phyloP scores from a whole-genome alignment of 2,888 invertebrate genomes.

The Eulithis prunata region DNA sequence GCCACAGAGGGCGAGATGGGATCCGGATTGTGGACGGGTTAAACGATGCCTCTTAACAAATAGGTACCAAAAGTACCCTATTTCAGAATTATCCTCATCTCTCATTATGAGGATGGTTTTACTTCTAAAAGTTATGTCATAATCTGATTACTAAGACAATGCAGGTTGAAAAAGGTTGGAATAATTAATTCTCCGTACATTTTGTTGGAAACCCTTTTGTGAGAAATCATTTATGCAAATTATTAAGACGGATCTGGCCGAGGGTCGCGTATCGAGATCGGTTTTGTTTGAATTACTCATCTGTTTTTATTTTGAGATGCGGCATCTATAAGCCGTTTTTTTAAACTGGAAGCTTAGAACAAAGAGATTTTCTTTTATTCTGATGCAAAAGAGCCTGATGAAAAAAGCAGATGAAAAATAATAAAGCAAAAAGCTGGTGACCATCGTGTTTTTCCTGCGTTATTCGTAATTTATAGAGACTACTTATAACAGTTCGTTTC shows the following conservation, averaged over 20 bases:
- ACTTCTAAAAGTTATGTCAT: slow-evolving; percentile 47
- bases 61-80: slow-evolving; percentile 13
- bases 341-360: slow-evolving; percentile 30
- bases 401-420: slow-evolving; percentile 19
- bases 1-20: slow-evolving; percentile 52
- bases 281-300: slow-evolving; percentile 44
- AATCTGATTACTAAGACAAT: slow-evolving; percentile 53
- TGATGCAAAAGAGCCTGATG: slow-evolving; percentile 50
- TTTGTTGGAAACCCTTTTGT: slow-evolving; percentile 41
- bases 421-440: neutral
- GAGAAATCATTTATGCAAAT: slow-evolving; percentile 45
- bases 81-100: slow-evolving; percentile 17
- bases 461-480: neutral
- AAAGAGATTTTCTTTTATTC: slow-evolving; percentile 52
- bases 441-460: too few species aligned
- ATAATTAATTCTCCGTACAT: slow-evolving; percentile 47
- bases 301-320: slow-evolving; percentile 45
- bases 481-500: too few species aligned
- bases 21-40: slow-evolving; percentile 42
- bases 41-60: slow-evolving; percentile 47
- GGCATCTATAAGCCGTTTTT: slow-evolving; percentile 33
- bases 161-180: slow-evolving; percentile 46
- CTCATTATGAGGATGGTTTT: slow-evolving; percentile 22
- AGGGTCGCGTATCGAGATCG: slow-evolving; percentile 29
- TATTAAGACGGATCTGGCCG: slow-evolving; percentile 34